Conservation (phyloP, 2,888 invertebrate species). For the Plagiodera versicolora region DNA sequence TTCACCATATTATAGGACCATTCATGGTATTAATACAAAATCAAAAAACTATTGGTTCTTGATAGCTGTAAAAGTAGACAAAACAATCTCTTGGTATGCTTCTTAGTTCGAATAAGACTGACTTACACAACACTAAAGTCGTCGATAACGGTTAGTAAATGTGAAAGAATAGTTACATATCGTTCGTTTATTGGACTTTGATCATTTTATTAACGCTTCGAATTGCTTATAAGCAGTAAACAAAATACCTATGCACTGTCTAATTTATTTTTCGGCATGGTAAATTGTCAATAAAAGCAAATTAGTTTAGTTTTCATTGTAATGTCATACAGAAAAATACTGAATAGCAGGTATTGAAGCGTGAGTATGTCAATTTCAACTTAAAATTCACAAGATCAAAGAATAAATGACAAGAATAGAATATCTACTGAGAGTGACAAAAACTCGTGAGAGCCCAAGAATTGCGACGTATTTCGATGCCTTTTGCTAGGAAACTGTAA, state of each 20-base stretch:
- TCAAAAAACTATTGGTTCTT: neutral
- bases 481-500: too few species aligned
- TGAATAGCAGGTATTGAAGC: too few species aligned
- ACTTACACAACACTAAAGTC: neutral
- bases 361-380: too few species aligned
- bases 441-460: too few species aligned
- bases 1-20: too few species aligned
- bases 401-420: too few species aligned
- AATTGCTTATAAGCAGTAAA: neutral
- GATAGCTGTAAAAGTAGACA: neutral
- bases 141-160: neutral
- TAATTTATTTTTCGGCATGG: neutral
- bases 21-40: too few species aligned
- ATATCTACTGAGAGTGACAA: too few species aligned
- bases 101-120: neutral
- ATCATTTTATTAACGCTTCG: neutral
- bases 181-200: neutral
- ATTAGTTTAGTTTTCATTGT: neutral
- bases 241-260: neutral
- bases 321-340: neutral
- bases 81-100: neutral
- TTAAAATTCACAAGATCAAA: too few species aligned
- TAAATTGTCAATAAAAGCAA: neutral
- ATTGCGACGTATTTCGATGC: too few species aligned
- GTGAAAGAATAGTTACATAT: neutral